Percentiles rank a stretch among this genome's conserved stretches.
phyloP scores from a whole-genome alignment of 2,113 vertebrate genomes.

The Acrocephalus arundinaceus region DNA sequence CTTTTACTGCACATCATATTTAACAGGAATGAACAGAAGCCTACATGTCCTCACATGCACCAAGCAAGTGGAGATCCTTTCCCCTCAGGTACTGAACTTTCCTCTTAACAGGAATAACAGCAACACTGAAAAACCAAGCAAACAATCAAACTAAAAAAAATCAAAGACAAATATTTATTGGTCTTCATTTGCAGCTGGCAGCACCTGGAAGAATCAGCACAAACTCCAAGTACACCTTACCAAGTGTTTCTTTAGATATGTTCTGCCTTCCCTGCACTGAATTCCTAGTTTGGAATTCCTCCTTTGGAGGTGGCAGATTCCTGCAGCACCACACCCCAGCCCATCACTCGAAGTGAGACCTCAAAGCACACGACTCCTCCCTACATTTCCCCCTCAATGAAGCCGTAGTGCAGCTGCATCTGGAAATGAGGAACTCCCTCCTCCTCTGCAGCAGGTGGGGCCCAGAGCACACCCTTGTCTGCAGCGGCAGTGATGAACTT shows the following conservation, averaged over 20 bases:
- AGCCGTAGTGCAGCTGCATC: background rate
- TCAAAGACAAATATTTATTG: background rate
- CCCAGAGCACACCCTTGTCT: background rate
- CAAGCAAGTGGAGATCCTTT: background rate
- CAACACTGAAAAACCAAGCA: background rate
- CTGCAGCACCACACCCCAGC: background rate
- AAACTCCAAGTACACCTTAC: background rate
- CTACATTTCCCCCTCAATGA: background rate
- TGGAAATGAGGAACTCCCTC: background rate
- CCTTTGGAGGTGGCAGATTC: background rate
- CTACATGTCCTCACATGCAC: fast-evolving
- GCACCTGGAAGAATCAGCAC: background rate
- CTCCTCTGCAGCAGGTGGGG: conserved; percentile 20
- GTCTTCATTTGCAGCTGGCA: background rate
- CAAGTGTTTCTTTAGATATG: background rate
- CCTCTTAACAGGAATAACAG: background rate
- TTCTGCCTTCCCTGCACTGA: background rate
- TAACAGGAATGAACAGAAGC: background rate
- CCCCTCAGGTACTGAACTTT: background rate
- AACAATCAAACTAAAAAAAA: background rate
- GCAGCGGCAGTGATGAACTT: background rate
- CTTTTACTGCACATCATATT: background rate
- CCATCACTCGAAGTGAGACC: background rate
- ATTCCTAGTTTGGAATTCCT: background rate
- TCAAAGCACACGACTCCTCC: background rate